Base-by-base conservation (phyloP, 2,888 invertebrate species). In the Drosophila kokeensis region DNA sequence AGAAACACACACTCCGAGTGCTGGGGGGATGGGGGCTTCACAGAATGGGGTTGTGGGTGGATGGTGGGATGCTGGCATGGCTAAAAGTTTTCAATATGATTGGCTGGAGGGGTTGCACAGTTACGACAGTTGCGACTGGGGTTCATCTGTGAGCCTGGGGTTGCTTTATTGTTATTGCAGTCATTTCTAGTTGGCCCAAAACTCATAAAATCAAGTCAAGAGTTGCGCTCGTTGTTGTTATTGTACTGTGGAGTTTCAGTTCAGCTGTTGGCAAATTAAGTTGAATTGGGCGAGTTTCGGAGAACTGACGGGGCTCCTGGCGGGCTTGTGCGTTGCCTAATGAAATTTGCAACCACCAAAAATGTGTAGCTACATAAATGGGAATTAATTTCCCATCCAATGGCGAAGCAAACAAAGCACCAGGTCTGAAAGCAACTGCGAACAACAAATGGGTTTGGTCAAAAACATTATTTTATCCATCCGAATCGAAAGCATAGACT, bases 31-130 rank as follows among this genome's bases (percentile, higher is more conserved):
- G 21, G n/a, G 8, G 2, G 18, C n/a, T 24, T 45, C 21, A 15
- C 24, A 13, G 8, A 45, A 15, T 45, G 45, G 45, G 21, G 7
- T 21, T 45, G 21, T 45, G 21, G 21, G 13, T 21, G 4, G 32
- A 4, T 27, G n/a, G n/a, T 21, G 42, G 30, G 27, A 1, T 34
- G 11, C 10, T 34, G 24, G 11, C 4, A 50, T 48, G 50, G 53
- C 63, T 50, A 53, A 87, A 90, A 89, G 77, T 91, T 90, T 89
- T 84, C 89, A 91, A 91, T 90, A 87, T 90, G 91, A 91, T 91
- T 91, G 89, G 87, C 90, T 78, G 54, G 62, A 80, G 82, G 85
- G 85, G 81, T 79, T 79, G 57, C 62, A 78, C 69, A 76, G 73
- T 59, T 65, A 62, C 57, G 54, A 67, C 54, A 69, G 42, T 40